phyloP scores from a whole-genome alignment of 2,888 invertebrate species.

The Drosophila putrida region DNA sequence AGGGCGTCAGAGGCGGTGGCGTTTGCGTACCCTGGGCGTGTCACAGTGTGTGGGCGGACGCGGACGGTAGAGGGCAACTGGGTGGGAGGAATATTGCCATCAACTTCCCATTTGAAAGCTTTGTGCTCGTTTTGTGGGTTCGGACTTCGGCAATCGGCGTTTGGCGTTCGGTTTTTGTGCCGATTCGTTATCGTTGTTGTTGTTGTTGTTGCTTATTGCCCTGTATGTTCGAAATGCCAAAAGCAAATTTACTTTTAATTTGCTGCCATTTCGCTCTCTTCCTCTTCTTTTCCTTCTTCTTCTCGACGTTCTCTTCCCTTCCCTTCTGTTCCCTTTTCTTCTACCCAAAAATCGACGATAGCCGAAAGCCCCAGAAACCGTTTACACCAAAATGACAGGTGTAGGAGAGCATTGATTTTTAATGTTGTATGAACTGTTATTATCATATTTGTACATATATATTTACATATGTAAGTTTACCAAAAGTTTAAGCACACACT shows the following conservation, averaged over 20 bases:
- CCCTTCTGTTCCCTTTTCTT: too few relatives aligned
- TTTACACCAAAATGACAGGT: slow-evolving; percentile 5
- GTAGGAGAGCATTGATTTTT: slow-evolving; percentile 9
- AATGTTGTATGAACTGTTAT: slow-evolving; percentile 1
- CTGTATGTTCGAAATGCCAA: slow-evolving; percentile 46
- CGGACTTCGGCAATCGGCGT: slow-evolving; percentile 17
- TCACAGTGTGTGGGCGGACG: slow-evolving; percentile 33
- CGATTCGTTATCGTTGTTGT: slow-evolving; percentile 24
- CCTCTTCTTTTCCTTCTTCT: slow-evolving; percentile 4
- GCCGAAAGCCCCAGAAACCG: not conserved
- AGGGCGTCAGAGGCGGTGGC: slow-evolving; percentile 24
- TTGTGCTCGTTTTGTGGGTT: slow-evolving; percentile 40
- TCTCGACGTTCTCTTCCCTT: not conserved
- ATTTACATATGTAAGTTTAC: not conserved
- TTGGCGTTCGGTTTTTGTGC: slow-evolving; percentile 17
- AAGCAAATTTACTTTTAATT: slow-evolving; percentile 64
- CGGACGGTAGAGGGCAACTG: slow-evolving; percentile 27
- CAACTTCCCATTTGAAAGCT: slow-evolving; percentile 50
- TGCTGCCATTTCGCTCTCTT: slow-evolving; percentile 25
- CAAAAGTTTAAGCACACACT: too few relatives aligned
- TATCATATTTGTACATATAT: not conserved
- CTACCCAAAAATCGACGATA: not conserved
- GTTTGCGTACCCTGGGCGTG: slow-evolving; percentile 39
- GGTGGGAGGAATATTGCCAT: slow-evolving; percentile 37
- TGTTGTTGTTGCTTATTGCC: slow-evolving; percentile 36